phyloP scores from a whole-genome alignment of 2,797 vertebrate genomes.

The Enteromius paludinosus region DNA sequence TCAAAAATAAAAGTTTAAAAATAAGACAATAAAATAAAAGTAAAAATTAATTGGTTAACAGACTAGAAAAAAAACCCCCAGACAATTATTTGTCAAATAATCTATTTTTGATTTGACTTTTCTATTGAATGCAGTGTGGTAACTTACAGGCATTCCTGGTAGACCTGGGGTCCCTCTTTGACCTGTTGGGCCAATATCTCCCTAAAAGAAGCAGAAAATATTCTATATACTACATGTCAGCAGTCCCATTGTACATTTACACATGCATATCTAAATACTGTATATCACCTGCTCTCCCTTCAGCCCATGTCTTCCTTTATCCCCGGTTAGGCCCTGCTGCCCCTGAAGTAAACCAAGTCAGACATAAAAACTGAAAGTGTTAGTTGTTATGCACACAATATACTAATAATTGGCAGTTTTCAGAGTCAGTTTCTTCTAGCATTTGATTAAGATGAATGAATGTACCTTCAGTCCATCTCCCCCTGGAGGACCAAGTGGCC shows the following conservation, averaged over 20 bases:
- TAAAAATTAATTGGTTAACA: neutral
- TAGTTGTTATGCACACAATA: neutral
- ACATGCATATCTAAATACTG: neutral
- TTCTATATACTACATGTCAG: neutral
- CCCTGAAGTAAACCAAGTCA: slow-evolving; percentile 72
- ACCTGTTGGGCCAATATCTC: slow-evolving; percentile 76
- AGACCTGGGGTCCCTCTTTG: slow-evolving; percentile 72
- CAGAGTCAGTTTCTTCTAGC: neutral
- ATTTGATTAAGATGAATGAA: neutral
- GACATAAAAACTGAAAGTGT: too few relatives aligned
- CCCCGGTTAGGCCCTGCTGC: slow-evolving; percentile 69
- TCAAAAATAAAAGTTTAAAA: neutral
- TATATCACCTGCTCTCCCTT: slow-evolving; percentile 83
- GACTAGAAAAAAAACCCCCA: neutral
- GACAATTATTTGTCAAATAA: neutral
- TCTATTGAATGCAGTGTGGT: neutral
- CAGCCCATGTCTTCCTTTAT: slow-evolving; percentile 68
- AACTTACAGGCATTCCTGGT: slow-evolving; percentile 79
- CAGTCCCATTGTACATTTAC: neutral
- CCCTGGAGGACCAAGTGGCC: slow-evolving; percentile 75
- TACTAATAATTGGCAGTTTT: too few relatives aligned
- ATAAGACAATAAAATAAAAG: too few relatives aligned
- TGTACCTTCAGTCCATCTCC: slow-evolving; percentile 79
- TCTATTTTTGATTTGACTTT: neutral
- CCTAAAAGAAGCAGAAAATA: slow-evolving; percentile 68